Base-by-base conservation (phyloP, 1,140 invertebrate genomes). In the Scaptomyza graminum region DNA sequence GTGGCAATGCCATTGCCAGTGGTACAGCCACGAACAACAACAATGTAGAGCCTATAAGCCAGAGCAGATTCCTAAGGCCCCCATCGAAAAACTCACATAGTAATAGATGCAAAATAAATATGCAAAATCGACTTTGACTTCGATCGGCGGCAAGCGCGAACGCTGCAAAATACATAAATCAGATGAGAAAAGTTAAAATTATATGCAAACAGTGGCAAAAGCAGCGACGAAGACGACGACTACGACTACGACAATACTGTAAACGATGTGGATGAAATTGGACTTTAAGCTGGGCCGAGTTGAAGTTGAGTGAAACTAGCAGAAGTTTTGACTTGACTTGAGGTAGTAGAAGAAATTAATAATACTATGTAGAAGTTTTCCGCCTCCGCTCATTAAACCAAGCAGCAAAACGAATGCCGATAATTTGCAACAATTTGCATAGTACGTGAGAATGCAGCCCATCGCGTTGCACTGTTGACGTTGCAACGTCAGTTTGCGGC, bases 51-150 rank as follows among this genome's bases (percentile, higher is more conserved):
- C 79, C 80, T 68, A 79, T 56, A 57, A 55, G 43, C 44, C 57
- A 44, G 50, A 61, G 55, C 64, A 39, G 39, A 39, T 18, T 43
- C 57, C 34, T 22, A 31, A 62, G 52, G 13, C 6, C 18, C 50
- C 11, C 46, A 1, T 18, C 31, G 9, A 5, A 13, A 28, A 28
- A 9, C 41, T 7, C 73, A 47, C 62, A 51, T 71, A 47, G 63
- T 61, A 82, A 82, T 82, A 78, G 82, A 88, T 87, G 81, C 83
- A 87, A 79, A 68, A 81, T 87, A 87, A 87, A 87, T 87, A 87
- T 79, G 83, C 76, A 76, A 72, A 81, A 69, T 72, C 67, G 60
- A n/a, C n/a, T 12, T 31, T 7, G 28, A 0, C 28, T 50, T 75
- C 37, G 55, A 52, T 62, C 49, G 51, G 50, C 28, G 7, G 5